Evolutionary conservation across 2,888 invertebrate genomes (phyloP).

Genomic region (Syrphus vitripennis): DNA sequence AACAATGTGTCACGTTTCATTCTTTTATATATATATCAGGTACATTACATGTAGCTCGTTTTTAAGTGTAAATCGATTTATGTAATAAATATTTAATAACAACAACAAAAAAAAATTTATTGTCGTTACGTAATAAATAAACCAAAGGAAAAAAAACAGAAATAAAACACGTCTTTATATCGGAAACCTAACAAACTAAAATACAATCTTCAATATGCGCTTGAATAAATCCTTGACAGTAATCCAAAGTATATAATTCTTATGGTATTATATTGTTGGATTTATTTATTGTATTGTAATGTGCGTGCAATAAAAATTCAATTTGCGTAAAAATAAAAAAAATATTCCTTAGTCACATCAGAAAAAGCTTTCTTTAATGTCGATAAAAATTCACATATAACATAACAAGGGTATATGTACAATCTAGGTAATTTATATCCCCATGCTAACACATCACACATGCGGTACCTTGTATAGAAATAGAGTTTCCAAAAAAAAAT

Average conservation of each 20-base stretch:
- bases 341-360: background rate
- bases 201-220: background rate
- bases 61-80: background rate
- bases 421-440: background rate
- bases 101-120: background rate
- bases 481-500: background rate
- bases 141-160: background rate
- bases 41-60: background rate
- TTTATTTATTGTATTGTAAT: background rate
- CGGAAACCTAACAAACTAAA: background rate
- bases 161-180: background rate
- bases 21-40: background rate
- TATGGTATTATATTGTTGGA: background rate
- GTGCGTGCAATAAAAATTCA: slow-evolving; percentile 18
- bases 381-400: background rate
- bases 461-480: background rate
- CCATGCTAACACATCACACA: background rate
- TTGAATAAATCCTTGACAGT: background rate
- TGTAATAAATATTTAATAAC: background rate
- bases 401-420: background rate
- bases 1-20: background rate
- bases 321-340: slow-evolving; percentile 26
- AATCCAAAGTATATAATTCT: background rate
- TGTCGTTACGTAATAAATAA: background rate
- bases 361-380: background rate